Conservation (phyloP, 2,888 invertebrate species). For the Corythucha ciliata region DNA sequence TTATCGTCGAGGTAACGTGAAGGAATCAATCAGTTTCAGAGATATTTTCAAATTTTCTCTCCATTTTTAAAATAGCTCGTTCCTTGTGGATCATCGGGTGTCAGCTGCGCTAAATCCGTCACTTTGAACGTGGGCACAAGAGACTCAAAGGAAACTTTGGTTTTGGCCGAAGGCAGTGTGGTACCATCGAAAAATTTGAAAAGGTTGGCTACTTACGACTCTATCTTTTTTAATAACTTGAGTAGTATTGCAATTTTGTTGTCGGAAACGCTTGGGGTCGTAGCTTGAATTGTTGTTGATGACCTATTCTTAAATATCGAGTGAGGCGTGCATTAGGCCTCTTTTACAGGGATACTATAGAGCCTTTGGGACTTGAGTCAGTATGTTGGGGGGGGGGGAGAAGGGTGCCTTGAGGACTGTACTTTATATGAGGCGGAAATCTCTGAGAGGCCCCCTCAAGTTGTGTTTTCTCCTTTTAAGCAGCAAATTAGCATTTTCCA, state of each 20-base stretch:
- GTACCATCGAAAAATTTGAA: conserved; percentile 41
- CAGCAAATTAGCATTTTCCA: too few species aligned
- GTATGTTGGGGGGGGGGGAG: too few species aligned
- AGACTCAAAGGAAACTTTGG: conserved; percentile 51
- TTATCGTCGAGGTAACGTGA: conserved; percentile 62
- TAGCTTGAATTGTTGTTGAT: not conserved
- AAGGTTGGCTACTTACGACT: conserved; percentile 12
- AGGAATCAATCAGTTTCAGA: not conserved
- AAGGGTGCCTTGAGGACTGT: too few species aligned
- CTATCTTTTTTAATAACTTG: not conserved
- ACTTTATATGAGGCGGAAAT: too few species aligned
- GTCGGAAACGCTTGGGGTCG: not conserved
- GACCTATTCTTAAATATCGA: too few species aligned
- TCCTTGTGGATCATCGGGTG: conserved; percentile 76
- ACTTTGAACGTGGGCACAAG: conserved; percentile 54
- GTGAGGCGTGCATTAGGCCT: too few species aligned
- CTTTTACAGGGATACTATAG: too few species aligned
- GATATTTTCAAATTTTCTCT: not conserved
- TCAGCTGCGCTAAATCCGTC: conserved; percentile 78
- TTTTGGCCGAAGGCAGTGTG: conserved; percentile 52
- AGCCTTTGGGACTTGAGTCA: too few species aligned
- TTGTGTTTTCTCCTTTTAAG: too few species aligned
- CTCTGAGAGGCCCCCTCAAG: too few species aligned
- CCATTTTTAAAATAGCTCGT: conserved; percentile 52
- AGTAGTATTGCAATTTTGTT: not conserved